Percentiles rank a stretch among this genome's conserved stretches.
Conservation (phyloP, 2,113 vertebrate species). For the Passerina amoena region DNA sequence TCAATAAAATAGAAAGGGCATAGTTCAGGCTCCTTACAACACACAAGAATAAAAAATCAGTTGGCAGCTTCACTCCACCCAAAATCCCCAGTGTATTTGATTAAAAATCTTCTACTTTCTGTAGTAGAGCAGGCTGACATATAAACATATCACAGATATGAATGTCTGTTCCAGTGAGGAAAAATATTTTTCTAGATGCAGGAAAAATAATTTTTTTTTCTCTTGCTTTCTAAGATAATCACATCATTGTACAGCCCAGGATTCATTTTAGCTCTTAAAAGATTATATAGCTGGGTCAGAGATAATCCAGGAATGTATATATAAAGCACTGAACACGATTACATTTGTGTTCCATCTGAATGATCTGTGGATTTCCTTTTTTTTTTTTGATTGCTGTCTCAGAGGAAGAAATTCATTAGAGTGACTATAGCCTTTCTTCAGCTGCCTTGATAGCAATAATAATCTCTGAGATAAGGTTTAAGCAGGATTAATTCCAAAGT, state of each 20-base stretch:
- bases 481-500: background rate
- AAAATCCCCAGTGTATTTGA: background rate
- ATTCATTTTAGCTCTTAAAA: conserved; percentile 52
- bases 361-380: background rate
- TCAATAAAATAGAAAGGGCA: background rate
- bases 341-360: background rate
- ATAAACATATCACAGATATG: background rate
- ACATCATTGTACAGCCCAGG: background rate
- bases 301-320: conserved; percentile 44
- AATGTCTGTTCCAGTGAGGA: background rate
- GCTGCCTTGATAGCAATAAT: background rate
- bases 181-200: background rate
- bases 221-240: background rate
- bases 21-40: background rate
- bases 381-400: background rate
- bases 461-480: conserved; percentile 3
- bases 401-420: background rate
- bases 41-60: background rate
- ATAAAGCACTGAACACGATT: background rate
- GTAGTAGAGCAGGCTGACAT: background rate
- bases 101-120: background rate
- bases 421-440: conserved; percentile 8
- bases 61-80: background rate
- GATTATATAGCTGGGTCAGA: conserved; percentile 54
- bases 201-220: background rate